These are phyloP conservation scores for Drosophila suzukii DNA, from an alignment of 1,140 invertebrate species.

Conservation along the genomic window DNA sequence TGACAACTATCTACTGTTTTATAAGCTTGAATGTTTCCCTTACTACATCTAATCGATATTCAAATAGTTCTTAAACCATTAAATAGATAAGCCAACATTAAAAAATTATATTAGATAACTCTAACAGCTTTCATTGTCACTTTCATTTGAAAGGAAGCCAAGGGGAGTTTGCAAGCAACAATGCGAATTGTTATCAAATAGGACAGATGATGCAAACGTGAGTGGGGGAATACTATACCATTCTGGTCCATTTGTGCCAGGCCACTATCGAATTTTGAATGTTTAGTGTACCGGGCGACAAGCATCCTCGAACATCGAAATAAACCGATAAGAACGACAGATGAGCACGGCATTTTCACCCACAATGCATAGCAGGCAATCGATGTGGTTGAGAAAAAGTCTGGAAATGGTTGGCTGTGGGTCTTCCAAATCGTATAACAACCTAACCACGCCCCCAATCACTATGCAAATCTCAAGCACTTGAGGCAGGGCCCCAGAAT, in stretches of 20 bases:
- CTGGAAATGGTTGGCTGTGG: not conserved
- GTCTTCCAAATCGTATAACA: conserved; percentile 46
- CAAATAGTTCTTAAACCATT: not conserved
- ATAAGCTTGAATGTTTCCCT: no score
- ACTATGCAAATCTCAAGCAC: conserved; percentile 71
- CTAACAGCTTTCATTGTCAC: conserved; percentile 33
- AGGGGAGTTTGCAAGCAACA: conserved; percentile 20
- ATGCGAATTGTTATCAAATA: conserved; percentile 52
- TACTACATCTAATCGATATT: not conserved
- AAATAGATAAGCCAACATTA: conserved; percentile 1
- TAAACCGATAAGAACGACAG: conserved; percentile 71
- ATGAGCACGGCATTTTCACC: conserved; percentile 41
- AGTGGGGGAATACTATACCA: conserved; percentile 19
- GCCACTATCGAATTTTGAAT: conserved; percentile 70
- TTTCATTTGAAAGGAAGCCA: conserved; percentile 41
- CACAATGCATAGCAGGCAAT: conserved; percentile 16
- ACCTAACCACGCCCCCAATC: conserved; percentile 7
- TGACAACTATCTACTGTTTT: no score
- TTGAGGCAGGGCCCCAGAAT: conserved; percentile 52
- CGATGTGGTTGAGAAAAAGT: conserved; percentile 7
- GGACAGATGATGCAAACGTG: conserved; percentile 49
- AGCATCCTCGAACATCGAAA: conserved; percentile 63
- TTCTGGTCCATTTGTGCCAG: conserved; percentile 56
- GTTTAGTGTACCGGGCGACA: conserved; percentile 46
- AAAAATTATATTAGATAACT: conserved; percentile 19